phyloP scores from a whole-genome alignment of 2,888 invertebrate species.

The Achlya flavicornis region DNA sequence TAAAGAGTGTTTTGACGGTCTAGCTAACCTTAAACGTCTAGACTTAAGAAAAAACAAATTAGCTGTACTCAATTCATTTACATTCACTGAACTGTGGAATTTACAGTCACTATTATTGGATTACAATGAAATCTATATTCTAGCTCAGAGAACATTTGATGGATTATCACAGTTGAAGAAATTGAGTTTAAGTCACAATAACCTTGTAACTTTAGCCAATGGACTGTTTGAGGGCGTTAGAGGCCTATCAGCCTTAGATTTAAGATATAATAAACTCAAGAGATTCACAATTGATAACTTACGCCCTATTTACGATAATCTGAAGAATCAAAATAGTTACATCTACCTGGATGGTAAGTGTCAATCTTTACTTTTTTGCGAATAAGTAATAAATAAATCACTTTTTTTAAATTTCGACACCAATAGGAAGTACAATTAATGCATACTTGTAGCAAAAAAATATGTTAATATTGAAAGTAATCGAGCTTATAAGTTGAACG shows the following conservation, averaged over 20 bases:
- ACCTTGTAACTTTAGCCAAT: constrained; percentile 87
- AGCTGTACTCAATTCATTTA: constrained; percentile 89
- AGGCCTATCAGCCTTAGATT: constrained; percentile 88
- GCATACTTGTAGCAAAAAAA: no score
- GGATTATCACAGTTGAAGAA: constrained; percentile 89
- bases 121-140: constrained; percentile 87
- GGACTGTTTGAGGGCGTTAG: constrained; percentile 89
- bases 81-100: constrained; percentile 91
- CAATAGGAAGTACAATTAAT: no score
- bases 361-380: neutral
- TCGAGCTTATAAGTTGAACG: no score
- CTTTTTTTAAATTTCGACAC: no score
- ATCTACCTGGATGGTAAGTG: constrained; percentile 90
- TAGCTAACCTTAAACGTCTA: constrained; percentile 88
- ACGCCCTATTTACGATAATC: constrained; percentile 89
- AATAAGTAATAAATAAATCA: neutral
- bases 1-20: constrained; percentile 90
- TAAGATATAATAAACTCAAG: constrained; percentile 89
- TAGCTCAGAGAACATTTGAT: constrained; percentile 90
- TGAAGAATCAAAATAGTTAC: constrained; percentile 89
- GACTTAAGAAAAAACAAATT: constrained; percentile 90
- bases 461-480: no score
- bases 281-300: constrained; percentile 90
- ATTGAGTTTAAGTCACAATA: constrained; percentile 90
- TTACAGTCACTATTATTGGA: constrained; percentile 88